Conservation (phyloP, 1,140 invertebrate genomes). For the Lepidurus arcticus region DNA sequence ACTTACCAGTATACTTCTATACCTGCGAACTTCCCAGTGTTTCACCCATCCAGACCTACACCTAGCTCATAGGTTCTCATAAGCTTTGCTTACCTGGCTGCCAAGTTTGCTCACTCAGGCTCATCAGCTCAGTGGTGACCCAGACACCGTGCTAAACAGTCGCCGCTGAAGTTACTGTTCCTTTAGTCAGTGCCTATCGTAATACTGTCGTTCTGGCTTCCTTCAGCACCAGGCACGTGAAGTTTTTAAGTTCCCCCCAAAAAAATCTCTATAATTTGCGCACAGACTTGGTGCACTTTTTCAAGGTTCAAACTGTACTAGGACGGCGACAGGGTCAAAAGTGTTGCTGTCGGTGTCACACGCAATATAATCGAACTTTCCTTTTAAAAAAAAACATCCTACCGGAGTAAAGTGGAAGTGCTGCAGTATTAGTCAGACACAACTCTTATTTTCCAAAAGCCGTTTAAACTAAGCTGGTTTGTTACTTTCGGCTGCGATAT, state of each 20-base stretch:
- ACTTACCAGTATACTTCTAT: neutral
- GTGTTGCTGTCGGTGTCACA: no score
- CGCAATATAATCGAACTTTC: no score
- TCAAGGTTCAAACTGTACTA: no score
- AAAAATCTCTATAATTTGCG: no score
- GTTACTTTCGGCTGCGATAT: neutral
- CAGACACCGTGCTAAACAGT: slow-evolving; percentile 8
- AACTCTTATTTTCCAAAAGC: neutral
- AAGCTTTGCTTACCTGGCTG: slow-evolving; percentile 18
- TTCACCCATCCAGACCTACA: neutral
- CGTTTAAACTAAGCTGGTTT: neutral
- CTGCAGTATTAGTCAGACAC: neutral
- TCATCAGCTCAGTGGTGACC: slow-evolving; percentile 18
- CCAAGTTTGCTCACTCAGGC: slow-evolving; percentile 9
- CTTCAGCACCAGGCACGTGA: neutral
- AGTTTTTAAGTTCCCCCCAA: no score
- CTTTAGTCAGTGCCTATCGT: neutral
- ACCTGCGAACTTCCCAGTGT: neutral
- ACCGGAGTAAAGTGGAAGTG: neutral
- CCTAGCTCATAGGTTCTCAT: slow-evolving; percentile 5
- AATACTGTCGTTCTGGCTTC: neutral
- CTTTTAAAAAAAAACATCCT: no score
- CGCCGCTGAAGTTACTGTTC: neutral
- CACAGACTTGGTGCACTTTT: no score
- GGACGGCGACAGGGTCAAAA: no score